These are phyloP conservation scores for Alsophila aescularia DNA, from an alignment of 2,888 invertebrate species.

Conservation along the genomic window DNA sequence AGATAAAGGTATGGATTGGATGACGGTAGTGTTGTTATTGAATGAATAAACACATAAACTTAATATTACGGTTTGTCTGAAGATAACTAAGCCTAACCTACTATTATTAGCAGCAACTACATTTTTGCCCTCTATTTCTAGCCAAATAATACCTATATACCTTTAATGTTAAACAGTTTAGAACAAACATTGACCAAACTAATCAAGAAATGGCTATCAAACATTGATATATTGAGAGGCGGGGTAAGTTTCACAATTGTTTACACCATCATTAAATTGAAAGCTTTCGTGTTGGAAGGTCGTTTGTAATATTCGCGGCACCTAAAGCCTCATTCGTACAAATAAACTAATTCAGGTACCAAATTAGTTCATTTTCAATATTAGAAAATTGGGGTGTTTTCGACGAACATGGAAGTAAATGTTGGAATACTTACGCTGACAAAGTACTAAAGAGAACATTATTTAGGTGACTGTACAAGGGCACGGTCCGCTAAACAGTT, in stretches of 20 bases:
- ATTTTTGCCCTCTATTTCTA: too few relatives aligned
- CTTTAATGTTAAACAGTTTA: not conserved
- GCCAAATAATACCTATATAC: too few relatives aligned
- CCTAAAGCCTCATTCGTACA: conserved; percentile 49
- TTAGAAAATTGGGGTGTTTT: not conserved
- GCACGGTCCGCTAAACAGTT: conserved; percentile 57
- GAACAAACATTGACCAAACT: conserved; percentile 42
- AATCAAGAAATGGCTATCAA: conserved; percentile 52
- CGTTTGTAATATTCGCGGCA: conserved; percentile 68
- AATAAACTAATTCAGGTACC: conserved; percentile 2
- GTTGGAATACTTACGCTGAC: not conserved
- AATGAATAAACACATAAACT: too few relatives aligned
- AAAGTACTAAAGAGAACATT: conserved; percentile 1
- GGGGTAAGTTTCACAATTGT: conserved; percentile 49
- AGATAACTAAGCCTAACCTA: too few relatives aligned
- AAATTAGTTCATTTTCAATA: conserved; percentile 2
- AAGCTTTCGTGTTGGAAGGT: conserved; percentile 71
- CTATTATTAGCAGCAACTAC: too few relatives aligned
- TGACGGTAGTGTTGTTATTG: too few relatives aligned
- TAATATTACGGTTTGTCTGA: too few relatives aligned
- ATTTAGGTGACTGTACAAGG: conserved; percentile 43
- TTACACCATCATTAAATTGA: conserved; percentile 67
- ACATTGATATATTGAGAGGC: conserved; percentile 16
- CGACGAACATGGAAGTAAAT: not conserved
- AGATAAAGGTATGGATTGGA: not conserved